These are phyloP conservation scores for Sphaerodactylus townsendi DNA, from an alignment of 2,113 vertebrate genomes.

Conservation along the genomic window DNA sequence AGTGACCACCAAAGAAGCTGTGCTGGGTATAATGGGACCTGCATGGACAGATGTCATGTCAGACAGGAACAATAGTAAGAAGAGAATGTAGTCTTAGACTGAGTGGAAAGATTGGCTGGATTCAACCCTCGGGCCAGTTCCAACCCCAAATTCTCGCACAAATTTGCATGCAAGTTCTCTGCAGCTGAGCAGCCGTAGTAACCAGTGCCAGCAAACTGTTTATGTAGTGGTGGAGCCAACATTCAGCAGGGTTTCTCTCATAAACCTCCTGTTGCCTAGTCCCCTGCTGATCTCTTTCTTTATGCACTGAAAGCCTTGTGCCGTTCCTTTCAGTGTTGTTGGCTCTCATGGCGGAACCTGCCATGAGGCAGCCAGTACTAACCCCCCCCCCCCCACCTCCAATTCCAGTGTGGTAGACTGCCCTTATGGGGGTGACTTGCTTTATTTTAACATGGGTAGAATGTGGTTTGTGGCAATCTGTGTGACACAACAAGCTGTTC, in stretches of 20 bases:
- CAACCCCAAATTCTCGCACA: background rate
- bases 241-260: background rate
- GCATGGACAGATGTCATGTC: too few relatives aligned
- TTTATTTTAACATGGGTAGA: background rate
- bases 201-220: background rate
- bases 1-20: too few relatives aligned
- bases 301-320: background rate
- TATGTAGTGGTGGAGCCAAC: background rate
- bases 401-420: background rate
- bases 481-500: background rate
- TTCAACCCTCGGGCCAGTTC: too few relatives aligned
- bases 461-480: background rate
- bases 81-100: too few relatives aligned
- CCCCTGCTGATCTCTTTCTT: background rate
- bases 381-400: too few relatives aligned
- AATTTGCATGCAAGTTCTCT: background rate
- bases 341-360: background rate
- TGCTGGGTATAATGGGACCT: too few relatives aligned
- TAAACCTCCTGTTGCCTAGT: background rate
- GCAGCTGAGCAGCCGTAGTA: background rate
- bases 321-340: background rate
- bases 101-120: too few relatives aligned
- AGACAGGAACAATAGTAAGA: too few relatives aligned
- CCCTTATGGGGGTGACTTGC: background rate
- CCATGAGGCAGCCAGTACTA: background rate